These are phyloP conservation scores for Branchinecta sandiegonensis DNA, from an alignment of 2,888 invertebrate species.

Conservation along the genomic window DNA sequence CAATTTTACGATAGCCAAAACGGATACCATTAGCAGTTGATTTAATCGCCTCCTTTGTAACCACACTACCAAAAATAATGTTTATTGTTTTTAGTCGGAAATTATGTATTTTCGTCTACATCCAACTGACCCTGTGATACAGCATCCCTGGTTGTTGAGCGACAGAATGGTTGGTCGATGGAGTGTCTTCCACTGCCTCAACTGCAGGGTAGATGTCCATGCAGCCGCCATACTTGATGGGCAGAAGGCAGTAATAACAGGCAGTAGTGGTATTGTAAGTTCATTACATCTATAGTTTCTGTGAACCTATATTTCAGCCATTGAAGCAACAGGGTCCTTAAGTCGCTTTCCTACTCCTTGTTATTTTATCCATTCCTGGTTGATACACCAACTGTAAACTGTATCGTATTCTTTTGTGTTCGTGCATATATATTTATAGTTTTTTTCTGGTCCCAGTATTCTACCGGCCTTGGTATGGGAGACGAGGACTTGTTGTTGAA, in stretches of 20 bases:
- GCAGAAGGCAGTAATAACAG: slow-evolving; percentile 1
- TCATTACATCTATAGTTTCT: neutral
- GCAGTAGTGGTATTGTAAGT: slow-evolving; percentile 11
- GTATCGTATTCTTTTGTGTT: too few relatives aligned
- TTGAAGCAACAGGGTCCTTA: too few relatives aligned
- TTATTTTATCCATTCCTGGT: too few relatives aligned
- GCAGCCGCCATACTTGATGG: neutral
- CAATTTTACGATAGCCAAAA: too few relatives aligned
- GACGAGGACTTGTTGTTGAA: too few relatives aligned
- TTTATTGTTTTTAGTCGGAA: neutral
- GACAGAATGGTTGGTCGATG: slow-evolving; percentile 5
- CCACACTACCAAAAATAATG: neutral
- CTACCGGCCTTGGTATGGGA: too few relatives aligned
- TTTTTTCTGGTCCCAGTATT: too few relatives aligned
- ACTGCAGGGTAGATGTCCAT: slow-evolving; percentile 1
- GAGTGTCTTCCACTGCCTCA: slow-evolving; percentile 2
- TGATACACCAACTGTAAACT: too few relatives aligned
- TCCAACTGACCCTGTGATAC: neutral
- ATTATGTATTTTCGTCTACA: neutral
- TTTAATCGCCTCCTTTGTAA: neutral
- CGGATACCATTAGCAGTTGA: too few relatives aligned
- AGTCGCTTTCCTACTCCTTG: too few relatives aligned
- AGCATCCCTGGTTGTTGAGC: neutral
- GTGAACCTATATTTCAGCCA: too few relatives aligned
- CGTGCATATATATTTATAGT: too few relatives aligned